Evolutionary conservation across 2,797 vertebrate genomes (phyloP).

Genomic region (Nothura maculosa): DNA sequence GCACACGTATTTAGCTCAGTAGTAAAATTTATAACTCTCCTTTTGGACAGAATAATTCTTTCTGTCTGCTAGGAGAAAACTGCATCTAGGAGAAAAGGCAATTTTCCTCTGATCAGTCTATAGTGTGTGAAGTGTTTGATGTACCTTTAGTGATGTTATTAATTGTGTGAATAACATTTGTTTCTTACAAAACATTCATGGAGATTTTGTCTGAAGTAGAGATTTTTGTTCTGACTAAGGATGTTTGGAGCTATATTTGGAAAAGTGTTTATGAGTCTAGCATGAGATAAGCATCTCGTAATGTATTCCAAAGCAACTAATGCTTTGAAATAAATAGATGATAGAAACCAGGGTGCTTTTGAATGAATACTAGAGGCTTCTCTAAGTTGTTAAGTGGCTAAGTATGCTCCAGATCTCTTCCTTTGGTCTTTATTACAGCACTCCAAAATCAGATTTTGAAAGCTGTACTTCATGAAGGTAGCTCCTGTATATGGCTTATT

Average conservation of each 20-base stretch:
- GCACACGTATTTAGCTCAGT: constrained; percentile 2
- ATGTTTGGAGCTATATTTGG: neutral
- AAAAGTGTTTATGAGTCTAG: neutral
- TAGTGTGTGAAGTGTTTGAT: neutral
- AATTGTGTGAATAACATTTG: neutral
- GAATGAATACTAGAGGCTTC: neutral
- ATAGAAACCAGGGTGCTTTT: neutral
- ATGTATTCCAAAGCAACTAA: neutral
- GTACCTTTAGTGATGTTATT: neutral
- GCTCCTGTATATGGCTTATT: neutral
- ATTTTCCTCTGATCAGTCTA: neutral
- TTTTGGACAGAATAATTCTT: constrained; percentile 46
- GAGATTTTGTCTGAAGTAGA: neutral
- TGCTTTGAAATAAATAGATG: neutral
- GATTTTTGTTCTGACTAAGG: neutral
- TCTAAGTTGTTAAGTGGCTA: neutral
- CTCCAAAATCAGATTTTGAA: neutral
- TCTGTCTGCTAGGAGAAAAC: constrained; percentile 16
- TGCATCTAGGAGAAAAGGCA: neutral
- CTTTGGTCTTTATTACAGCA: neutral
- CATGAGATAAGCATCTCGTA: neutral
- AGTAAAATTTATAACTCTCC: constrained; percentile 54
- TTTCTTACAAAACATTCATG: neutral
- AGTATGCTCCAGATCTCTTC: neutral
- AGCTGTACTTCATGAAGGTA: neutral